Evolutionary conservation across 1,140 invertebrate genomes (phyloP), one percentile per base, ranked within the genome.

Genomic region (Drosophila biarmipes): DNA sequence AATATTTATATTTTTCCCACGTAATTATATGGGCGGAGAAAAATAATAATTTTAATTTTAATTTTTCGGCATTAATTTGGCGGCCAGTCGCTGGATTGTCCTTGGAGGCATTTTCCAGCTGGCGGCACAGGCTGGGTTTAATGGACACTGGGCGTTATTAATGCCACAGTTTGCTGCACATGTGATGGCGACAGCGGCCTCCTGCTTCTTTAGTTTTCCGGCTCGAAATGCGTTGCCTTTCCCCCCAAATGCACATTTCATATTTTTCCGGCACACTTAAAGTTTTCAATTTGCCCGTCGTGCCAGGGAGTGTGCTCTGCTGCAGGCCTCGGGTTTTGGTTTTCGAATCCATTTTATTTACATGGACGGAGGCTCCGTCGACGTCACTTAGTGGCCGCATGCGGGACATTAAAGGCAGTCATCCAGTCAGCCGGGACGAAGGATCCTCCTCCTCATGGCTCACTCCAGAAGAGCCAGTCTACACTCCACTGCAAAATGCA

Each of bases 31-130:
- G 73, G 38, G 19, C 17, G 58, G 19, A 21, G 58, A 29, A 40
- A 45, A 57, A 74, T 52, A 73, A 73, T 74, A 75, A 75, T 75
- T 74, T 77, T 82, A 73, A 87, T 87, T 81, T 62, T 64, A 77
- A 89, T 89, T 79, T 62, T 66, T 69, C 53, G 69, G 72, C 79
- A 69, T 79, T 87, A 81, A 81, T 87, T 87, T 76, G 76, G 76
- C 76, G 72, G 67, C 38, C 82, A 79, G 19, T 19, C 52, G 78
- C 76, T n/a, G n/a, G n/a, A 71, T 45, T 54, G 58, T 69, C 62
- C 80, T 56, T 17, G 12, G 37, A 62, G 37, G 59, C 29, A 35
- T 55, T 46, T 6, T 46, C 42, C 58, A 52, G 29, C 38, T 52
- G 54, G 59, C 72, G 58, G 63, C 66, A 49, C 80, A 68, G 73